Base-by-base conservation (phyloP, 2,888 invertebrate species). In the Drosophila phalerata region DNA sequence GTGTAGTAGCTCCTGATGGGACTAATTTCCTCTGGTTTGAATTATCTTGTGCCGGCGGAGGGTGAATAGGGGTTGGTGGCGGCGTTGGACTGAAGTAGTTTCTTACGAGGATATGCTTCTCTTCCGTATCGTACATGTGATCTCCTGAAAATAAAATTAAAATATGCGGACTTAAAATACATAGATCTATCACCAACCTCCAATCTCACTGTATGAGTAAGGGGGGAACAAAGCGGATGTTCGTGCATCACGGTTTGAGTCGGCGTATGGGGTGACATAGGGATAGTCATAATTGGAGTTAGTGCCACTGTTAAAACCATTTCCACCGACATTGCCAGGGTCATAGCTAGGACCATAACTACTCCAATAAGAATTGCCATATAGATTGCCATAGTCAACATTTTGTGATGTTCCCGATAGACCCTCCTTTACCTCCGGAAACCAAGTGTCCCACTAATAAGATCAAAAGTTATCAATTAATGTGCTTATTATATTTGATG, bases 361-460 rank as follows among this genome's bases (percentile, higher is more conserved):
- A 34, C 10, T 42, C 58, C 58, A 32, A 47, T 30, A 11, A 56
- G 42, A 10, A 55, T 32, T 8, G 37, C 47, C 58, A 40, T 56
- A 37, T 13, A 32, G 10, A 56, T 22, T 0, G 1, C 37, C 11
- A 42, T 51, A 34, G 5, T 10, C 6, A 17, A 1, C 32, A 45
- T 22, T 25, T 2, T 10, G 9, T 1, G 28, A 1, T 11, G 11
- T 25, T 34, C n/a, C 28, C 9, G 22, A 32, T 11, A 19, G 1
- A 30, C 43, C n/a, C 3, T 37, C 42, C 19, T 32, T 48, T 0
- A 70, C 22, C n/a, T 88, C 77, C 0, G 85, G 78, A 60, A 84
- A 80, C 61, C 58, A 72, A 2, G 64, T 53, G 0, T 82, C 82
- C 82, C 80, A 88, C 81, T 81, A 57, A 37, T 13, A 9, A 22